phyloP scores from a whole-genome alignment of 2,797 vertebrate species.

The Astyanax mexicanus region DNA sequence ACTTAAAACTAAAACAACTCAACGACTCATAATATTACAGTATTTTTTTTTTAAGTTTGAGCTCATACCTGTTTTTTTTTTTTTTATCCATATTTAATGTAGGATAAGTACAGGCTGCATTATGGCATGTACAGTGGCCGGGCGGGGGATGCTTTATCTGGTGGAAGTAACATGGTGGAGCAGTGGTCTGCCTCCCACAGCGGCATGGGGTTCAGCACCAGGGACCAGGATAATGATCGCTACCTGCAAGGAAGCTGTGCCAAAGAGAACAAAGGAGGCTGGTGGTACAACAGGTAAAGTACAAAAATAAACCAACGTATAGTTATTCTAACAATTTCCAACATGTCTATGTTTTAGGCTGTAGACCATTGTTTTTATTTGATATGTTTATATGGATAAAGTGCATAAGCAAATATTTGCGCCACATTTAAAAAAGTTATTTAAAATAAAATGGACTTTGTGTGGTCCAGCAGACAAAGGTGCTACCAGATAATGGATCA shows the following conservation, averaged over 20 bases:
- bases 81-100: conserved; percentile 22
- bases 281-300: conserved; percentile 93
- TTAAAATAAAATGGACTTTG: no score
- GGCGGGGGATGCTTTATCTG: conserved; percentile 87
- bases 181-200: conserved; percentile 87
- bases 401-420: no score
- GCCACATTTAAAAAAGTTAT: no score
- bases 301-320: neutral
- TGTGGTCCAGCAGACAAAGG: no score
- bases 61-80: neutral
- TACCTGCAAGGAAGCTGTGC: conserved; percentile 88
- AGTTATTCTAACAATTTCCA: no score
- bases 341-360: no score
- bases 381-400: no score
- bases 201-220: conserved; percentile 90
- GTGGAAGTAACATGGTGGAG: conserved; percentile 81
- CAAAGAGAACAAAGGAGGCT: conserved; percentile 84
- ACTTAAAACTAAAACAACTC: neutral
- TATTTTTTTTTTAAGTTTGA: no score
- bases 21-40: neutral
- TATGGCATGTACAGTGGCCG: conserved; percentile 84
- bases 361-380: no score
- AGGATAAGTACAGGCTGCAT: conserved; percentile 89
- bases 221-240: conserved; percentile 88
- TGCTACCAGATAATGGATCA: no score